phyloP scores from a whole-genome alignment of 2,888 invertebrate genomes.

The Pedicia rivosa region DNA sequence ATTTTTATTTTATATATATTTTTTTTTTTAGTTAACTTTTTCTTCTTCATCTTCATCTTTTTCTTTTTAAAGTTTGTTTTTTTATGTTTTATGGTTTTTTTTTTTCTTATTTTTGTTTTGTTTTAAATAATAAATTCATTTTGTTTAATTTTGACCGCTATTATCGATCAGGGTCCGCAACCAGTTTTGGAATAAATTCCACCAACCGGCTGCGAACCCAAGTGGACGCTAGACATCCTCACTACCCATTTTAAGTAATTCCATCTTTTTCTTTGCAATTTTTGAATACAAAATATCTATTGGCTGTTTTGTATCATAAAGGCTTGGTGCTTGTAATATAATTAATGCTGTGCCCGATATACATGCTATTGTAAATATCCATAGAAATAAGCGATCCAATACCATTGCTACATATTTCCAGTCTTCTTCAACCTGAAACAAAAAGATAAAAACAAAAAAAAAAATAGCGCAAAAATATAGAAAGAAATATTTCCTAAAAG shows the following conservation, averaged over 20 bases:
- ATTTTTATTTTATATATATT: too few relatives aligned
- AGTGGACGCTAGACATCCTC: conserved; percentile 32
- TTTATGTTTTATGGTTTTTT: too few relatives aligned
- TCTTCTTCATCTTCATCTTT: too few relatives aligned
- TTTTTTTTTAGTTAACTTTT: too few relatives aligned
- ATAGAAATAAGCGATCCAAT: conserved; percentile 87
- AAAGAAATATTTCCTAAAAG: too few relatives aligned
- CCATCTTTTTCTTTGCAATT: conserved; percentile 79
- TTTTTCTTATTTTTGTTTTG: too few relatives aligned
- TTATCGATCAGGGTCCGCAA: conserved; percentile 49
- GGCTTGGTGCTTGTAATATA: conserved; percentile 78
- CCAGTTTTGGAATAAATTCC: conserved; percentile 52
- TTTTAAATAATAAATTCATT: too few relatives aligned
- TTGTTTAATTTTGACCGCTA: conserved; percentile 33
- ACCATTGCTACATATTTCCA: conserved; percentile 97
- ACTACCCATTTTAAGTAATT: conserved; percentile 74
- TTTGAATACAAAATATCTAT: conserved; percentile 83
- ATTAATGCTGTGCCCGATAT: conserved; percentile 77
- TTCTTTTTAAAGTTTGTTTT: too few relatives aligned
- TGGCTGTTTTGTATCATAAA: conserved; percentile 80
- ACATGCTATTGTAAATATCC: conserved; percentile 89
- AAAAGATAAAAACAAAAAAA: conserved; percentile 10
- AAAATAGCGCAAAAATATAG: too few relatives aligned
- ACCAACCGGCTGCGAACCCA: conserved; percentile 41
- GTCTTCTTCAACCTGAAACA: conserved; percentile 76